A percentile compares a stretch with the other conserved stretches of the same genome.
phyloP scores from a whole-genome alignment of 2,797 vertebrate species.

The Fistularia commersonii region DNA sequence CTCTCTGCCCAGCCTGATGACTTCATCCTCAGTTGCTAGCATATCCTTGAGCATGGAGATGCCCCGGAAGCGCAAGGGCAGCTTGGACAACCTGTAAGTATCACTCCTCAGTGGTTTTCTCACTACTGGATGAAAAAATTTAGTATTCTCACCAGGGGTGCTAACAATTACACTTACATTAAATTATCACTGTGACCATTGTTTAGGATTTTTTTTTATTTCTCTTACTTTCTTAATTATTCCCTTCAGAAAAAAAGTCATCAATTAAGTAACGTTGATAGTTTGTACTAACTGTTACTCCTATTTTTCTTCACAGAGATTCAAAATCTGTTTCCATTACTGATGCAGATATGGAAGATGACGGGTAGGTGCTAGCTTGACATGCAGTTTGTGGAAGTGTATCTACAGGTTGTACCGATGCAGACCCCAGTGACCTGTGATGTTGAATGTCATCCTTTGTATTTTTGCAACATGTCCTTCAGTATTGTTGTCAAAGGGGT shows the following conservation, averaged over 20 bases:
- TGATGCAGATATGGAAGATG: conserved; percentile 76
- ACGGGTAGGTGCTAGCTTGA: conserved; percentile 53
- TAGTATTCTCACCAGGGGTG: neutral
- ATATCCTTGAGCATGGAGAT: conserved; percentile 75
- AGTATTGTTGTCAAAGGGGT: too few species aligned
- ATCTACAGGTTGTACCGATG: too few species aligned
- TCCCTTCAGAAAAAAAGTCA: too few species aligned
- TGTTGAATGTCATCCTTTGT: too few species aligned
- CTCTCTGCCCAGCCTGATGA: conserved; percentile 66
- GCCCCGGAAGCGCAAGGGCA: conserved; percentile 86
- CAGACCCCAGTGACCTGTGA: too few species aligned
- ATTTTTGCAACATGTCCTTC: too few species aligned
- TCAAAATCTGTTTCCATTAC: conserved; percentile 59
- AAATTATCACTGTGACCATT: neutral
- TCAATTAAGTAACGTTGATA: too few species aligned
- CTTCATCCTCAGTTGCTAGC: conserved; percentile 50
- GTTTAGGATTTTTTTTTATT: neutral
- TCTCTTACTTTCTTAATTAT: too few species aligned
- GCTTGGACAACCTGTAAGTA: conserved; percentile 84
- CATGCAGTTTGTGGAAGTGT: too few species aligned
- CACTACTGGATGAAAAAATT: too few species aligned
- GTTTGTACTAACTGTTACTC: neutral
- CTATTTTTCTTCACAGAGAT: conserved; percentile 58
- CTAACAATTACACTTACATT: neutral
- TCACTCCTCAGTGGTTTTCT: neutral